Base-by-base conservation (phyloP, 2,113 vertebrate species). In the Maccullochella peelii region DNA sequence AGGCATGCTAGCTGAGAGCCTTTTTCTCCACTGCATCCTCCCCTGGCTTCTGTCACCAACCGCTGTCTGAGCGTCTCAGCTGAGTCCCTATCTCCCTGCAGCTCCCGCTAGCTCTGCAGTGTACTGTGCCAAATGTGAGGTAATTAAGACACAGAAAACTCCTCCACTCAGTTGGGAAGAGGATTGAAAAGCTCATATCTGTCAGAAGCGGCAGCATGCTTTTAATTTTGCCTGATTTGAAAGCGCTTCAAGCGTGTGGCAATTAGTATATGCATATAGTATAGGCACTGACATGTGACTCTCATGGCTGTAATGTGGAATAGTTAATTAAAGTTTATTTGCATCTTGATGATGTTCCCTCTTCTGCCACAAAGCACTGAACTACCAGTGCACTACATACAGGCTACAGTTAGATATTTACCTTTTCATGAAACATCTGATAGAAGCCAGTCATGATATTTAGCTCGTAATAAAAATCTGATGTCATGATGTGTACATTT, bases 111-210 rank as follows among this genome's bases (percentile, higher is more conserved):
- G 86, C 89, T 88, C 87, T 61, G 83, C 86, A 52, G 84, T 42
- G 79, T 83, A 63, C 86, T 79, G 82, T 89, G 91, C 90, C 92
- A 93, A 92, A 90, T 86, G 86, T 88, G 86, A 91, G 75, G 91
- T 94, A 94, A 94, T 93, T 94, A 94, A 94, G 94, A 92, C 91
- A 84, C 80, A 78, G 86, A 91, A 80, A 90, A 87, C 79, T 91
- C 85, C 85, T 88, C 77, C 71, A 71, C 85, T 90, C 85, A 42
- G 88, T 82, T 76, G 82, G 85, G 80, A 74, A 81, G 89, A 86
- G 86, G 77, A 85, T 54, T 84, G 88, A 86, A 88, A 88, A 82
- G 81, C 91, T 86, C 66, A 54, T 89, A 75, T 91, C 90, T 91
- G 88, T 93, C 90, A 90, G 83, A 73, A 63, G 72, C 77, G 66